phyloP scores from a whole-genome alignment of 1,140 invertebrate genomes.

The Zaprionus kolodkinae region DNA sequence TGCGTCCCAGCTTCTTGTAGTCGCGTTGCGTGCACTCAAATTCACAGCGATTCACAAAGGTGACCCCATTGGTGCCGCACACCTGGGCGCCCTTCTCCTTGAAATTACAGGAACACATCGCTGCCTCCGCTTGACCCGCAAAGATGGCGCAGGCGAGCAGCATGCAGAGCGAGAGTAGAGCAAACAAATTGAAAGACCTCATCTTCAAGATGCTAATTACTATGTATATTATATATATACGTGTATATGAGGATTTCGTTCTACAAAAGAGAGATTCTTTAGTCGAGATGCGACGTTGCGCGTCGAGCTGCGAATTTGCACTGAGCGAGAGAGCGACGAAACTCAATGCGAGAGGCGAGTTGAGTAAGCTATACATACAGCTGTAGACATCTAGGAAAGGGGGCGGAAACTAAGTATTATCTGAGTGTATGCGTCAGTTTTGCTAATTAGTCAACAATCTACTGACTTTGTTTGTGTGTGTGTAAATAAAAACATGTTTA shows the following conservation, averaged over 20 bases:
- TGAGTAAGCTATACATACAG: background rate
- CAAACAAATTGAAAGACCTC: conserved; percentile 60
- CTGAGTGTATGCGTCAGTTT: conserved; percentile 57
- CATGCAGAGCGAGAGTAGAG: conserved; percentile 23
- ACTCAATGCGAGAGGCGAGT: background rate
- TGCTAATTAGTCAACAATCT: conserved; percentile 75
- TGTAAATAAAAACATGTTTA: conserved; percentile 38
- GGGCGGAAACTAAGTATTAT: conserved; percentile 8
- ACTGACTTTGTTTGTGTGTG: conserved; percentile 19
- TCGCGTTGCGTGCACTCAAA: conserved; percentile 77
- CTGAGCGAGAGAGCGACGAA: conserved; percentile 48
- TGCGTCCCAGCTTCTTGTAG: conserved; percentile 57
- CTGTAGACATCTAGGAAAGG: background rate
- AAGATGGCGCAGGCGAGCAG: conserved; percentile 24
- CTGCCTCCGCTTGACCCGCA: conserved; percentile 42
- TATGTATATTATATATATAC: background rate
- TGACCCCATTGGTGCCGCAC: conserved; percentile 76
- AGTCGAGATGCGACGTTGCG: conserved; percentile 23
- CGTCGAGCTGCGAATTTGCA: conserved; percentile 48
- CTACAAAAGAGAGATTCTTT: conserved; percentile 18
- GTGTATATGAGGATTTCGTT: background rate
- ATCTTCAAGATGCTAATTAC: conserved; percentile 51
- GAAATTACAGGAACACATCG: conserved; percentile 70
- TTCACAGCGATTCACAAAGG: conserved; percentile 75
- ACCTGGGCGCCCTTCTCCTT: conserved; percentile 52